Evolutionary conservation across 2,888 invertebrate genomes (phyloP).

Genomic region (Brenthis daphne): DNA sequence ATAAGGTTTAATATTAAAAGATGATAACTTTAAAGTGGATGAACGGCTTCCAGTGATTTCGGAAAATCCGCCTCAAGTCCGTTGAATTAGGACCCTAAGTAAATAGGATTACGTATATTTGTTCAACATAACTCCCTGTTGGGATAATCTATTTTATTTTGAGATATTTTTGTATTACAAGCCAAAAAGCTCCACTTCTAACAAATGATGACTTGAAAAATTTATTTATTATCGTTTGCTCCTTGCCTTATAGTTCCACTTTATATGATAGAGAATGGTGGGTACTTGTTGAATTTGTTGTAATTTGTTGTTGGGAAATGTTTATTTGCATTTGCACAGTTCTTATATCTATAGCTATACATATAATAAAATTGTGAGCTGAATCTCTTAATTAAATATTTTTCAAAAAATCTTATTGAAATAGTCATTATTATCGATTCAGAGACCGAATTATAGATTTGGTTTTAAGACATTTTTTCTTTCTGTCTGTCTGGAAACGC

Average conservation of each 20-base stretch:
- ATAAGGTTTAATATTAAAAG: constrained; percentile 30
- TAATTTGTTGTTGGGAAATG: neutral
- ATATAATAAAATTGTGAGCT: no score
- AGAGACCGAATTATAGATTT: no score
- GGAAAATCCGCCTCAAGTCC: constrained; percentile 42
- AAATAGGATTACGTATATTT: constrained; percentile 46
- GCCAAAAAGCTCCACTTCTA: constrained; percentile 28
- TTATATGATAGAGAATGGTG: neutral
- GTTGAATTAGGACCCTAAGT: constrained; percentile 43
- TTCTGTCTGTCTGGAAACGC: no score
- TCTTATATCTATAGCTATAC: no score
- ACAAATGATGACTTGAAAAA: constrained; percentile 29
- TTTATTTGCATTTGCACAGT: no score
- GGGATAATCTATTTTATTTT: constrained; percentile 43
- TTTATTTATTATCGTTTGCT: constrained; percentile 21
- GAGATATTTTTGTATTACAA: constrained; percentile 37
- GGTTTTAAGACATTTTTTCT: no score
- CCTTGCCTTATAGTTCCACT: neutral
- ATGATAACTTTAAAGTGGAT: constrained; percentile 23
- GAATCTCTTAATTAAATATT: no score
- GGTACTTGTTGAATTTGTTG: neutral
- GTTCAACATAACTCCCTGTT: constrained; percentile 38
- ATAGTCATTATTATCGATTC: no score
- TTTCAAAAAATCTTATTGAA: no score
- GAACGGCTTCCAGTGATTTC: constrained; percentile 41